Evolutionary conservation across 2,113 vertebrate species (phyloP).

Genomic region (Coptodon rendalli): DNA sequence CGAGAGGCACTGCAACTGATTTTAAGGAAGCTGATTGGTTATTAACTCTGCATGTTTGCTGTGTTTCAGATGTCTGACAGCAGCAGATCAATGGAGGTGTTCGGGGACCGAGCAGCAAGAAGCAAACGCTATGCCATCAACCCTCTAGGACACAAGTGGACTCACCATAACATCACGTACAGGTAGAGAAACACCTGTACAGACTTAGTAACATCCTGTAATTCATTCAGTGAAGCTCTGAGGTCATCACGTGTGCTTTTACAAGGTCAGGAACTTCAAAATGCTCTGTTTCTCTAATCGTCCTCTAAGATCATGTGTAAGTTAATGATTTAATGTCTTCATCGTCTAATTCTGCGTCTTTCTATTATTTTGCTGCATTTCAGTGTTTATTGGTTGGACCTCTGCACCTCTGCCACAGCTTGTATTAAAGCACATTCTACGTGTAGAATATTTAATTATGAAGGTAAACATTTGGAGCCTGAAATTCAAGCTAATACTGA

Average conservation of each 20-base stretch:
- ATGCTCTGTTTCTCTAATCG: not conserved
- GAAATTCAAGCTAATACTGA: not conserved
- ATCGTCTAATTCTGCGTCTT: not conserved
- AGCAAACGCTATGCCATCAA: slow-evolving; percentile 56
- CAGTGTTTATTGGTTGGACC: not conserved
- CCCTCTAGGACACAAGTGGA: slow-evolving; percentile 58
- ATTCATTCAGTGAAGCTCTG: not conserved
- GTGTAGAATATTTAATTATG: not conserved
- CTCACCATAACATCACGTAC: slow-evolving; percentile 57
- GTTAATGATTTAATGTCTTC: not conserved
- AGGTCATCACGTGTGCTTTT: not conserved
- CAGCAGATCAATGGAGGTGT: not conserved
- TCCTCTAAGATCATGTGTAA: not conserved
- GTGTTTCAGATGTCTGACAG: not conserved
- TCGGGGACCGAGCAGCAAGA: not conserved
- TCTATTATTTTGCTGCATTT: not conserved
- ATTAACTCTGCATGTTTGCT: not conserved
- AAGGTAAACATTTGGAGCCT: not conserved
- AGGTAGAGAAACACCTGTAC: not conserved
- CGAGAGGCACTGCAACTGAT: not conserved
- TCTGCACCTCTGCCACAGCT: not conserved
- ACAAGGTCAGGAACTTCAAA: not conserved
- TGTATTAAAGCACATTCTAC: not conserved
- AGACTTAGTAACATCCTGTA: not conserved
- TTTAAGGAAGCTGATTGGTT: not conserved